phyloP scores from a whole-genome alignment of 2,888 invertebrate species.

The Pseudanteris insignis region DNA sequence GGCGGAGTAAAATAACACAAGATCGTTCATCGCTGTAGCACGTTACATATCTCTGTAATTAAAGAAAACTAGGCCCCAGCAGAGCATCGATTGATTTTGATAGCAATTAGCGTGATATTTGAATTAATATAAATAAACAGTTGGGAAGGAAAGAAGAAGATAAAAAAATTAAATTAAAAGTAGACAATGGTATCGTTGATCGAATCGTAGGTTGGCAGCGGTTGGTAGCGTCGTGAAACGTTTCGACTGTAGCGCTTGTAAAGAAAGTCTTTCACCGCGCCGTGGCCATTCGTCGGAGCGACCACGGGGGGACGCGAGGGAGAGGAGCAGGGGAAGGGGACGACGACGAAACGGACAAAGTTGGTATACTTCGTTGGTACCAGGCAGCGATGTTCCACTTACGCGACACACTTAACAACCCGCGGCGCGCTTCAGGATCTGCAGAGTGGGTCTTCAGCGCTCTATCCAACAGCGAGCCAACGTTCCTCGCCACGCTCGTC shows the following conservation, averaged over 20 bases:
- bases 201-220: slow-evolving; percentile 44
- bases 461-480: slow-evolving; percentile 41
- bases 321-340: slow-evolving; percentile 19
- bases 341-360: slow-evolving; percentile 52
- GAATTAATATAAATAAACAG: slow-evolving; percentile 28
- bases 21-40: too few relatives aligned
- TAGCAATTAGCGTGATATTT: slow-evolving; percentile 26
- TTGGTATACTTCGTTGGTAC: slow-evolving; percentile 64
- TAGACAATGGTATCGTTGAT: slow-evolving; percentile 45
- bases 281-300: slow-evolving; percentile 34
- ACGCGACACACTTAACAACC: slow-evolving; percentile 63
- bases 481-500: slow-evolving; percentile 36
- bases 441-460: slow-evolving; percentile 44
- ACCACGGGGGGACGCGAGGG: background rate
- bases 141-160: slow-evolving; percentile 27
- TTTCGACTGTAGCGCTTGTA: slow-evolving; percentile 50
- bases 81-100: slow-evolving; percentile 14
- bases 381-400: slow-evolving; percentile 66
- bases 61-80: too few relatives aligned
- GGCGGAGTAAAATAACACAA: too few relatives aligned
- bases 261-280: slow-evolving; percentile 66
- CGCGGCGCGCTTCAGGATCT: slow-evolving; percentile 49
- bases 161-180: too few relatives aligned
- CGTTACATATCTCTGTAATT: too few relatives aligned
- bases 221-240: slow-evolving; percentile 44